phyloP scores from a whole-genome alignment of 2,113 vertebrate genomes.

The Mungos mungo region DNA sequence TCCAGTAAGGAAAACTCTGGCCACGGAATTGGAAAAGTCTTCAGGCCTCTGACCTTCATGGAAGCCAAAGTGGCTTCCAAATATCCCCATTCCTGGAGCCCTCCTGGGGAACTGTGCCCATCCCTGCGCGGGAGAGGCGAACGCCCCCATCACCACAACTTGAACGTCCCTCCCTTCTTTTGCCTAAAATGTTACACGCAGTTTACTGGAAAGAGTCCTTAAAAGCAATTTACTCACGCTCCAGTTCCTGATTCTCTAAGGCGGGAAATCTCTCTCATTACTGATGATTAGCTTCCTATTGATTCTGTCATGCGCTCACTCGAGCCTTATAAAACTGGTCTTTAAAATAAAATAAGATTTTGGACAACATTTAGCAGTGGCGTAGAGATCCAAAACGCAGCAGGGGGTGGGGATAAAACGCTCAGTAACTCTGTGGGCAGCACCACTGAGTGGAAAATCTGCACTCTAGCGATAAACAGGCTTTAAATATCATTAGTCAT shows the following conservation, averaged over 20 bases:
- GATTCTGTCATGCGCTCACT: not conserved
- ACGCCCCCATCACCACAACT: too few species aligned
- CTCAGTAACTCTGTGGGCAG: not conserved
- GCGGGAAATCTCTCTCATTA: not conserved
- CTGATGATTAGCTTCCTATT: not conserved
- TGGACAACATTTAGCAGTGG: not conserved
- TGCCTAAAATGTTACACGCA: not conserved
- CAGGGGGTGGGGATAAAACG: not conserved
- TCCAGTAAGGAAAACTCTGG: not conserved
- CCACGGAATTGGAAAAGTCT: not conserved
- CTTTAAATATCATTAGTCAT: not conserved
- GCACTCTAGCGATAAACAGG: not conserved
- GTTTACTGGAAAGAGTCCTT: not conserved
- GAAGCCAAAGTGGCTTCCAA: not conserved
- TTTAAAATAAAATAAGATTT: slow-evolving; percentile 46
- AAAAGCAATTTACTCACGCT: not conserved
- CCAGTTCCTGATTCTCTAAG: not conserved
- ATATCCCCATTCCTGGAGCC: not conserved
- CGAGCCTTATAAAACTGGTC: not conserved
- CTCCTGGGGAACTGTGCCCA: not conserved
- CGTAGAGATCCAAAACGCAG: not conserved
- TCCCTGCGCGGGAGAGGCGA: not conserved
- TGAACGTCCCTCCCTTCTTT: not conserved
- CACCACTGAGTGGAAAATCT: not conserved
- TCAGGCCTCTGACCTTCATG: not conserved